Evolutionary conservation across 2,888 invertebrate genomes (phyloP).

Genomic region (Barypeithes pellucidus): DNA sequence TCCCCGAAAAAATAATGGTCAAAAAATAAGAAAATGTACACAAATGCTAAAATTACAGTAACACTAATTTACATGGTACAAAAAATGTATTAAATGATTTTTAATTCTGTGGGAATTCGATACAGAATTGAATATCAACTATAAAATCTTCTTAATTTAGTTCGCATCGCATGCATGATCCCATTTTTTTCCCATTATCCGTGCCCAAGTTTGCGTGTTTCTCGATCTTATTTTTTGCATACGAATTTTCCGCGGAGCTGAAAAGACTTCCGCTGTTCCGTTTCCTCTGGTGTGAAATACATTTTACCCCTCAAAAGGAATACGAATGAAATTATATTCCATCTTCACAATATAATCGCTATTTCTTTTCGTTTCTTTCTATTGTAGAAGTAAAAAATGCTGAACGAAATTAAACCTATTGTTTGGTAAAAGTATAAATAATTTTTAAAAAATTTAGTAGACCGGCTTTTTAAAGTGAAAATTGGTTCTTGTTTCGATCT

Average conservation of each 20-base stretch:
- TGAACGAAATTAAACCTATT: neutral
- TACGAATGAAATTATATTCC: constrained; percentile 33
- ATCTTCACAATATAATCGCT: neutral
- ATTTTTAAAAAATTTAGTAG: too few relatives aligned
- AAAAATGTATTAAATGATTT: too few relatives aligned
- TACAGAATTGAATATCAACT: too few relatives aligned
- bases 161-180: neutral
- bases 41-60: too few relatives aligned
- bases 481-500: too few relatives aligned
- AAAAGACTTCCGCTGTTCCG: constrained; percentile 37
- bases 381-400: neutral
- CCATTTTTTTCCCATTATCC: constrained; percentile 10
- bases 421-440: too few relatives aligned
- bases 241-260: constrained; percentile 20
- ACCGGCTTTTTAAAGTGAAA: too few relatives aligned
- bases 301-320: constrained; percentile 30
- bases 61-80: too few relatives aligned
- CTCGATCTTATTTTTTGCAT: constrained; percentile 11
- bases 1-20: too few relatives aligned
- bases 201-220: neutral
- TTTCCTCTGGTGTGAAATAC: constrained; percentile 24
- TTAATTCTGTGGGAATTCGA: too few relatives aligned
- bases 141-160: too few relatives aligned
- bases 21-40: too few relatives aligned
- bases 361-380: neutral